These are phyloP conservation scores for Drosophila tristis DNA, from an alignment of 1,140 invertebrate genomes.

Conservation along the genomic window DNA sequence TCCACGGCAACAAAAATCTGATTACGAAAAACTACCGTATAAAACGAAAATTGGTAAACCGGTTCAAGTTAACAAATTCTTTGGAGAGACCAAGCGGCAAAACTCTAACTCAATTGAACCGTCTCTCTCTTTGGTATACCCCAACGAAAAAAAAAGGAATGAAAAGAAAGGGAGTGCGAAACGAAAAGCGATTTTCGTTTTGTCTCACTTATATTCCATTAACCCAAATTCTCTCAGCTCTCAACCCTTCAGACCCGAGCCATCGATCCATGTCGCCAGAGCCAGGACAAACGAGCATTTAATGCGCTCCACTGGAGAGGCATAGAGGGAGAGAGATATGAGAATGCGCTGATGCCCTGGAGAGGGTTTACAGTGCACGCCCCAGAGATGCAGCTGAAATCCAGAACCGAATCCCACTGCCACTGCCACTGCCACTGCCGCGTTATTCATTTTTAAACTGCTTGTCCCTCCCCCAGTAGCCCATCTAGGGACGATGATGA, in stretches of 20 bases:
- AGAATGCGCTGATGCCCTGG: too few relatives aligned
- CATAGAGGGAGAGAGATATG: conserved; percentile 11
- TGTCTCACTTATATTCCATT: conserved; percentile 71
- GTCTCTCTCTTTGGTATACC: too few relatives aligned
- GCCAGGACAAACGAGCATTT: conserved; percentile 66
- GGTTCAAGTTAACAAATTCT: conserved; percentile 8
- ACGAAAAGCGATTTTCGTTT: conserved; percentile 20
- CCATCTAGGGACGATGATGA: conserved; percentile 54
- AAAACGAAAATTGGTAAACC: conserved; percentile 26
- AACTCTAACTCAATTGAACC: conserved; percentile 11
- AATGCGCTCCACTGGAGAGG: conserved; percentile 53
- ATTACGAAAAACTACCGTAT: conserved; percentile 12
- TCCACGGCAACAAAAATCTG: conserved; percentile 8
- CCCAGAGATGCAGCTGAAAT: conserved; percentile 4
- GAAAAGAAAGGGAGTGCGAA: background rate
- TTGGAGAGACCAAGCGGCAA: background rate
- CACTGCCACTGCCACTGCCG: conserved; percentile 33
- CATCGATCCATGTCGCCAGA: conserved; percentile 62
- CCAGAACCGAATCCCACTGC: conserved; percentile 10
- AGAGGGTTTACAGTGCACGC: conserved; percentile 6
- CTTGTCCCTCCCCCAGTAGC: conserved; percentile 30
- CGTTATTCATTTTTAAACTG: conserved; percentile 77
- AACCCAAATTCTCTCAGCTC: conserved; percentile 56
- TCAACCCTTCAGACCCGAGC: background rate
- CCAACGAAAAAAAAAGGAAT: background rate